Evolutionary conservation across 2,888 invertebrate genomes (phyloP), one percentile per base, ranked within the genome.

Genomic region (Polylopha cassiicola): DNA sequence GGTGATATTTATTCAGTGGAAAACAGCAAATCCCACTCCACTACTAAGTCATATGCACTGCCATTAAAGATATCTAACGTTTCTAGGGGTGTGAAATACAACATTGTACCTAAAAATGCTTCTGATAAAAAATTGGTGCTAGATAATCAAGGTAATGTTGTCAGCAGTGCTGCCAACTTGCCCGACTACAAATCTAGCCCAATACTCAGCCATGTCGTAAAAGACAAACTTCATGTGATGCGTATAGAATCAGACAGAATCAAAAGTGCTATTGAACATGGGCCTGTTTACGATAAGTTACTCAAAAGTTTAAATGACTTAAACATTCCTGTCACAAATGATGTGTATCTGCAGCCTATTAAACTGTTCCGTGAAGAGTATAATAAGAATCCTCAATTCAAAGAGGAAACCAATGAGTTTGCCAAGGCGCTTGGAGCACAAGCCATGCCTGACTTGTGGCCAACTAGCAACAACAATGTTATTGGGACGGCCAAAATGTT

Each of bases 251-350:
- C 84, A 0, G 85, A 87, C 38, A 76, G 87, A 49, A 85, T 89
- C 14, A 88, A 88, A 51, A 89, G 89, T 51, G 88, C 87, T 0
- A 81, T 89, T 1, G 85, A 87, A 54, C 88, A 89, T 57, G 87
- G 87, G 0, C 87, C 88, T 0, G 85, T 88, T 17, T 89, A 89
- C 48, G 88, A 89, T 44, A 87, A 87, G 49, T 64, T 89, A 3
- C 79, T 89, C 39, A 86, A 85, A 41, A 79, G 87, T 44, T 63
- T 89, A 14, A 79, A 74, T 26, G 86, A 87, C 22, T 74, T 87
- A 36, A 87, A 86, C 45, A 80, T 89, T 46, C 74, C 86, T 1
- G 75, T 87, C 11, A 67, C 72, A 2, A 75, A 81, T 51, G 89
- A 89, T 52, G 85, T 87, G 9, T 75, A 89, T 38, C 56, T 89